These are phyloP conservation scores for Aviceda subcristata DNA, from an alignment of 2,113 vertebrate genomes.

Conservation along the genomic window DNA sequence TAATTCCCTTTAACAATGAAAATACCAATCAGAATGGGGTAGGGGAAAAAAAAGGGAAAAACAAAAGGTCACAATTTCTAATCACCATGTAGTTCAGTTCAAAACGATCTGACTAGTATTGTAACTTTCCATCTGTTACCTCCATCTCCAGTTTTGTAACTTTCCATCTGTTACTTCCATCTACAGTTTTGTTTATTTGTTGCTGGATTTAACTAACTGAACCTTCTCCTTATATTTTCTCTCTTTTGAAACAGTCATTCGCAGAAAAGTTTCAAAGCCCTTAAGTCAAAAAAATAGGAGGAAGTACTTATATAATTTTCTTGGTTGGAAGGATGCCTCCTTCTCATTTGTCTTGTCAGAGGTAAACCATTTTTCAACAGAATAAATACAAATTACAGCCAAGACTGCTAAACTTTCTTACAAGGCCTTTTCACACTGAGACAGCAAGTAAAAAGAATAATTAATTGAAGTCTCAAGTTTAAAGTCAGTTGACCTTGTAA, in stretches of 20 bases:
- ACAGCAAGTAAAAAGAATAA: not conserved
- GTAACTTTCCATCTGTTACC: not conserved
- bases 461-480: not conserved
- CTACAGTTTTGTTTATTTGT: not conserved
- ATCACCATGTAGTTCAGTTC: not conserved
- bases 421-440: not conserved
- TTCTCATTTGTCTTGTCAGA: not conserved
- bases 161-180: not conserved
- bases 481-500: conserved; percentile 7
- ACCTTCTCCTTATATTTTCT: not conserved
- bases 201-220: not conserved
- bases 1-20: not conserved
- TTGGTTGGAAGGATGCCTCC: not conserved
- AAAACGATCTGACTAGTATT: not conserved
- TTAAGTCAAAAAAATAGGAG: not conserved
- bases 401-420: not conserved
- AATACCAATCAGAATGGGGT: not conserved
- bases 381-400: conserved; percentile 11
- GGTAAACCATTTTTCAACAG: not conserved
- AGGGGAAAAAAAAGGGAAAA: not conserved
- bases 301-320: not conserved
- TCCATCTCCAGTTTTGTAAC: not conserved
- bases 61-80: not conserved
- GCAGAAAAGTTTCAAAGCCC: not conserved
- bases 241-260: not conserved